Evolutionary conservation across 1,140 invertebrate genomes (phyloP), one percentile per base, ranked within the genome.

Genomic region (Harlomillsia oculata): DNA sequence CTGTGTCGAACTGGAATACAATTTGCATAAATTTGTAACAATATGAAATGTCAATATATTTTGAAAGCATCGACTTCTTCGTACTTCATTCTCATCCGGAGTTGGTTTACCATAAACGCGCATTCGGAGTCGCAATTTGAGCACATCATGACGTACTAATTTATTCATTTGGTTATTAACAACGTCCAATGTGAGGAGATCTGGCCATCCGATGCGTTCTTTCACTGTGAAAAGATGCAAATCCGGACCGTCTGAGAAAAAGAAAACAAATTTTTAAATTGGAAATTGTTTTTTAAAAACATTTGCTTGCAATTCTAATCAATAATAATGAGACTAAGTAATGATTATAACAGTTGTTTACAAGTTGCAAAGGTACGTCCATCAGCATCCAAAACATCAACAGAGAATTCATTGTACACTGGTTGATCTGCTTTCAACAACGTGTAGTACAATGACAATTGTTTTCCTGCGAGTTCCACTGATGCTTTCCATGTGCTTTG

Each of bases 171-270:
- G 37, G 25, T 56, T 56, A 8, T 56, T 37, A 26, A 56, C 18
- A n/a, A 48, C 46, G 8, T 25, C 11, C 26, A 56, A 23, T 20
- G 54, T 28, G 25, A 56, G 49, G 16, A 56, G 25, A 11, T 48
- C 39, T 8, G 54, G 50, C 54, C 54, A 56, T 3, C 54, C 54
- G 9, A 56, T 56, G 30, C 50, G 49, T 23, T 56, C 54, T 16
- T 49, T 50, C 16, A 43, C 39, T 41, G 25, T 32, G 28, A 52
- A 58, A 14, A 52, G 30, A 52, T 58, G 56, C 26, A 52, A 41
- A 37, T 58, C 56, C 6, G 56, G 56, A 13, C 56, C 56, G 46
- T 45, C 56, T 58, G 29, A 16, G 6, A 48, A 30, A 48, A 30
- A 29, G 32, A 13, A 48, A 5, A 16, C 18, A 23, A 48, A 56